Base-by-base conservation (phyloP, 2,888 invertebrate genomes). In the Nebria salina region DNA sequence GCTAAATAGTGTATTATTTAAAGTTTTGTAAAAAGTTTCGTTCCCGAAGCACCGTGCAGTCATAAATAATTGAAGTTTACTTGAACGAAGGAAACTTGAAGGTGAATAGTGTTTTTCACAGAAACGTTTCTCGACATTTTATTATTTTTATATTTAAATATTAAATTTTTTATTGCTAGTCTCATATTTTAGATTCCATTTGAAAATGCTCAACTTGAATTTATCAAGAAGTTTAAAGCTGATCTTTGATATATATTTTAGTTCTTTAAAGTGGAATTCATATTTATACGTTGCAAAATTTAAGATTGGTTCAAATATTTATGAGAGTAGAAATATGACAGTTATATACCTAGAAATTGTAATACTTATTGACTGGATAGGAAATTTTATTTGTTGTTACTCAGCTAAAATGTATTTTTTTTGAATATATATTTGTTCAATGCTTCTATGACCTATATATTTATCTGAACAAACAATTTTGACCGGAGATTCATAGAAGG, bases 121-220 rank as follows among this genome's bases (percentile, higher is more conserved):
- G 7, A 54, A 54, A 54, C 54, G 54, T 54, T 54, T 54, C 54
- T 54, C 13, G 54, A 8, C 13, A 20, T 54, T 54, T 54, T 54
- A 54, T 54, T 54, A 54, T 54, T 54, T 54, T 54, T 54, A 54
- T 54, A 54, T 54, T 54, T 54, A 54, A 54, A 54, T 54, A 54
- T 54, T 54, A 54, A 54, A 54, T 54, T 54, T 13, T 54, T 54
- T 54, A 54, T 54, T 54, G 54, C 54, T 8, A 54, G 54, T 54
- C 13, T 54, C 8, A 54, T 4, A 54, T 54, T 54, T 54, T 54
- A 54, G 13, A 54, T 54, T 54, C 54, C 8, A 54, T 54, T 54
- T 54, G 54, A 13, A 54, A 54, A 54, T 54, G 13, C 13, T 54
- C 54, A 54, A 54, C 54, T 3, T 54, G 54, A 11, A 54, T 54